Base-by-base conservation (phyloP, 2,797 vertebrate genomes). In the Hoplostethus atlanticus region DNA sequence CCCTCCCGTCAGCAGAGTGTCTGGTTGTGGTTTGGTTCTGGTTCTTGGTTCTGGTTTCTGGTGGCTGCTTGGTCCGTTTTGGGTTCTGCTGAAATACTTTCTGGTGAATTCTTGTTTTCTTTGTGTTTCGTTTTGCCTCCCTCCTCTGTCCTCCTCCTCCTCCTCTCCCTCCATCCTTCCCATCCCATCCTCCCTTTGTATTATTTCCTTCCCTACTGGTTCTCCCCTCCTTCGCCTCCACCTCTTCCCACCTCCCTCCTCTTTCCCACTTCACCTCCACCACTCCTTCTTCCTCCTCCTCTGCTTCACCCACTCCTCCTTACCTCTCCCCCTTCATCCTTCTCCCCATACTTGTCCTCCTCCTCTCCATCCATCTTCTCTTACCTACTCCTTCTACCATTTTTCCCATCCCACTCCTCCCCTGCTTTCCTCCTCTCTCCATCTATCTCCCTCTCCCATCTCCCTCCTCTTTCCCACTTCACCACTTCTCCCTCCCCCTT, bases 41-140 rank as follows among this genome's bases (percentile, higher is more conserved):
- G 31, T 34, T 21, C 21, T 52, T 36, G 16, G 6, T 58, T 48
- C 16, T 16, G 13, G 16, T 51, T 51, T 21, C n/a, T 53, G 31
- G 46, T 61, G 60, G 66, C 15, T 67, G 46, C 2, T 31, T 40
- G 71, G 52, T 79, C 4, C 58, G 56, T 84, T 47, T 12, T 15
- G 9, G 12, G 55, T 48, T 64, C 58, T 9, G 46, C 16, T 47
- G 40, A 70, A 64, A 48, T 25, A 30, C 25, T 76, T 21, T 21
- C 21, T 60, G 5, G 9, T 77, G 65, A 72, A 73, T 64, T 62
- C 40, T 17, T 31, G 11, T 16, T 36, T 34, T 21, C 11, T 75
- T 48, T 55, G 16, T 3, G 11, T 76, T 73, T 72, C 68, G 38
- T 58, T 56, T 68, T 52, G 7, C 57, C 16, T 46, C 16, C 15